A percentile compares a stretch with the other conserved stretches of the same genome.
Evolutionary conservation across 2,113 vertebrate species (phyloP).

Genomic region (Hiodon tergisus): DNA sequence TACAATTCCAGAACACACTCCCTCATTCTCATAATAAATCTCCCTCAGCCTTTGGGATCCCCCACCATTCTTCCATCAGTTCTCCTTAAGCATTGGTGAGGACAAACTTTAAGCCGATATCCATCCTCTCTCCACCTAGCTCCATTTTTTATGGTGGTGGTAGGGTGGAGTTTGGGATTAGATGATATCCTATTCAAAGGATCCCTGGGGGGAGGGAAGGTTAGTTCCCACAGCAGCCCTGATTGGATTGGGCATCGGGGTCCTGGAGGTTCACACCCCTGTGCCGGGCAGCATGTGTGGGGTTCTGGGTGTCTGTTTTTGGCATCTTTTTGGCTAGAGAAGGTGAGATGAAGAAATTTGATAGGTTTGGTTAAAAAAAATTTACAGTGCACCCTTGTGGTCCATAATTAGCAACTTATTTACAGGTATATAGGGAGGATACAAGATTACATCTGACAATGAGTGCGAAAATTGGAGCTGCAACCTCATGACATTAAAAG

Average conservation of each 20-base stretch:
- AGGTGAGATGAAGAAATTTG: not conserved
- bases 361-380: not conserved
- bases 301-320: constrained; percentile 76
- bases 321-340: constrained; percentile 75
- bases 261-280: constrained; percentile 73
- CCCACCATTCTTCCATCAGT: constrained; percentile 10
- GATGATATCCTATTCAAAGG: constrained; percentile 26
- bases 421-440: too few species aligned
- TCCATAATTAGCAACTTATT: too few species aligned
- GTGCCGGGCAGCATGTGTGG: constrained; percentile 68
- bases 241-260: constrained; percentile 64
- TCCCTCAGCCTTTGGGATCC: constrained; percentile 25
- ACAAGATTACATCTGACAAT: too few species aligned
- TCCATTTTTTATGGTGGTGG: constrained; percentile 29
- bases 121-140: constrained; percentile 1
- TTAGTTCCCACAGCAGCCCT: constrained; percentile 72
- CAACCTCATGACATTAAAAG: too few species aligned
- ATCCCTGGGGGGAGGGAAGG: constrained; percentile 18
- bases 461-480: too few species aligned
- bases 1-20: constrained; percentile 29
- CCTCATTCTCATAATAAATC: constrained; percentile 11
- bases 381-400: not conserved
- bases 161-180: constrained; percentile 26
- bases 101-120: constrained; percentile 17
- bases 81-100: constrained; percentile 13